phyloP scores from a whole-genome alignment of 2,113 vertebrate species.

The Xenopus borealis region DNA sequence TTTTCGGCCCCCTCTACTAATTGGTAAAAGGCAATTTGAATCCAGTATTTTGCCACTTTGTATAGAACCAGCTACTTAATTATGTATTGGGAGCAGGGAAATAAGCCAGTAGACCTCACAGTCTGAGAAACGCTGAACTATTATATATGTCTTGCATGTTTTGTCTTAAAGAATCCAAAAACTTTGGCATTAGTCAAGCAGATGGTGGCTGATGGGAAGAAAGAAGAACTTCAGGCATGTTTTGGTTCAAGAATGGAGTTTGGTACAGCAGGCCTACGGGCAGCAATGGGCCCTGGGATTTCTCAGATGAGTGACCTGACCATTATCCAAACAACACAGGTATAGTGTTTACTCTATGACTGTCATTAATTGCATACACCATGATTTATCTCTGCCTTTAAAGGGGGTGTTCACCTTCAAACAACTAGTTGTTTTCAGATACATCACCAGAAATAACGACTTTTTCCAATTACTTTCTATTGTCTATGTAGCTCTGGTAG shows the following conservation, averaged over 20 bases:
- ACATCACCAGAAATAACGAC: no score
- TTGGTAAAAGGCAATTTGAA: no score
- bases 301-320: conserved; percentile 93
- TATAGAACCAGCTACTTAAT: no score
- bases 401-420: no score
- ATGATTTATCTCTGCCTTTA: not conserved
- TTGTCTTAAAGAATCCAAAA: conserved; percentile 77
- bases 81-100: no score
- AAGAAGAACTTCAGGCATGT: conserved; percentile 72
- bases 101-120: no score
- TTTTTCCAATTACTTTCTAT: no score
- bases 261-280: conserved; percentile 90
- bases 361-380: conserved; percentile 11
- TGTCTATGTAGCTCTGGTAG: no score
- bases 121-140: no score
- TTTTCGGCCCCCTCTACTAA: no score
- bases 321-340: conserved; percentile 93
- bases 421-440: no score
- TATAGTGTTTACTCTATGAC: conserved; percentile 41
- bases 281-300: conserved; percentile 87
- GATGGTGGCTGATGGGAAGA: conserved; percentile 66
- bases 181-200: conserved; percentile 72
- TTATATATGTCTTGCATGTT: not conserved
- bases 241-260: conserved; percentile 92
- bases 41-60: no score